Evolutionary conservation across 37 sponge, comb jelly and placozoan species (phyloP).

Genomic region (Bolinopsis microptera): DNA sequence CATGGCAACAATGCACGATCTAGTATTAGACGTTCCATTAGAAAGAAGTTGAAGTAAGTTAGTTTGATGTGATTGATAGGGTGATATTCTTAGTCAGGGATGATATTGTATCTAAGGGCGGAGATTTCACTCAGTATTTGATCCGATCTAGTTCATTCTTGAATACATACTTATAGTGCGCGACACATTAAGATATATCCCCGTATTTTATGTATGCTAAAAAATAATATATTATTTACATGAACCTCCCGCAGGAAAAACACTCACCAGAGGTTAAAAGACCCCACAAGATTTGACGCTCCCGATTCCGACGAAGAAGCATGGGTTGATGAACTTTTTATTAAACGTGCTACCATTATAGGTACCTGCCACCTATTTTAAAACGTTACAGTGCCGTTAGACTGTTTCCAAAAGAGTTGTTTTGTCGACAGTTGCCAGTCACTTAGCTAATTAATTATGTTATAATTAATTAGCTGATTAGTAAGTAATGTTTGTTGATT

Average conservation of each 20-base stretch:
- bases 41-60: slow-evolving; percentile 48
- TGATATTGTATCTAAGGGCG: too few relatives aligned
- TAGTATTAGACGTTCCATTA: slow-evolving; percentile 36
- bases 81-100: too few relatives aligned
- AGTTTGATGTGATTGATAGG: too few relatives aligned
- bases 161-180: too few relatives aligned
- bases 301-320: slow-evolving; percentile 60
- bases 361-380: neutral
- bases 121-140: too few relatives aligned
- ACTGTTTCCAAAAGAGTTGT: too few relatives aligned
- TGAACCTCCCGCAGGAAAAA: slow-evolving; percentile 12
- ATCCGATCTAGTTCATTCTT: too few relatives aligned
- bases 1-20: slow-evolving; percentile 42
- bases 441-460: too few relatives aligned
- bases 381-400: neutral
- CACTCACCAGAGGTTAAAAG: slow-evolving; percentile 52
- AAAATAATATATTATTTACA: neutral
- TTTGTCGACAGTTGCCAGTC: too few relatives aligned
- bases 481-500: too few relatives aligned
- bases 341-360: neutral
- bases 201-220: neutral
- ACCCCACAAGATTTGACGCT: neutral
- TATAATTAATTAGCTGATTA: too few relatives aligned
- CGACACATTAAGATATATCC: too few relatives aligned
- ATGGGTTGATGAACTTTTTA: slow-evolving; percentile 13